These are phyloP conservation scores for Oreonectes daqikongensis DNA, from an alignment of 2,797 vertebrate species.

Conservation along the genomic window DNA sequence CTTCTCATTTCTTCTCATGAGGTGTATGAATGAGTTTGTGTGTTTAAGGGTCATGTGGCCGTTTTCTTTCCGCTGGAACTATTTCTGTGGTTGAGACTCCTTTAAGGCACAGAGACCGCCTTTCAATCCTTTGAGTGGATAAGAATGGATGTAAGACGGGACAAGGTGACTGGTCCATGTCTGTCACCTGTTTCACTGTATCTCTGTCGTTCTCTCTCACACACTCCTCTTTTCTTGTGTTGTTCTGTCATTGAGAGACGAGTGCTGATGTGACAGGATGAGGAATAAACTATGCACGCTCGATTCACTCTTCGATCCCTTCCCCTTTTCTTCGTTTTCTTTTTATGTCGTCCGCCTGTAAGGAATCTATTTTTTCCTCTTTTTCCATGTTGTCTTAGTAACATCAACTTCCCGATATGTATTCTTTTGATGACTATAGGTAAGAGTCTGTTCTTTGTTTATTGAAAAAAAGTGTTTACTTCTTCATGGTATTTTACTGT, in stretches of 20 bases:
- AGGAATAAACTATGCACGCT: conserved; percentile 47
- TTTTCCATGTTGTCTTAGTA: conserved; percentile 64
- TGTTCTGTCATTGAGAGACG: conserved; percentile 23
- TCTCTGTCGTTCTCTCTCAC: conserved; percentile 50
- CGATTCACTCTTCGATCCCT: conserved; percentile 56
- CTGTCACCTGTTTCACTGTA: conserved; percentile 82
- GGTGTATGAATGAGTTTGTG: conserved; percentile 32
- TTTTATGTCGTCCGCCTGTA: conserved; percentile 35
- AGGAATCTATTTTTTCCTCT: conserved; percentile 59
- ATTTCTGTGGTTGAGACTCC: conserved; percentile 58
- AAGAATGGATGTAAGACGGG: conserved; percentile 70
- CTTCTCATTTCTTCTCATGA: conserved; percentile 33
- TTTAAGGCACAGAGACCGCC: conserved; percentile 68
- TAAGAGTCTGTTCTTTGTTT: conserved; percentile 70
- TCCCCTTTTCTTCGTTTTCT: conserved; percentile 69
- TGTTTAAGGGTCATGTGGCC: conserved; percentile 48
- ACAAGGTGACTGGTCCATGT: conserved; percentile 86
- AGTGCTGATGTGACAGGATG: conserved; percentile 42
- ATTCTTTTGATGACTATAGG: conserved; percentile 95
- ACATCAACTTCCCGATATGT: conserved; percentile 76
- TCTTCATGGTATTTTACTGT: conserved; percentile 5
- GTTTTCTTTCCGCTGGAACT: conserved; percentile 34
- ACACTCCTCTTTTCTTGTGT: conserved; percentile 15
- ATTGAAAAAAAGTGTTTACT: too few species aligned
- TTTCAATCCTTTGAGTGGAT: conserved; percentile 69